Evolutionary conservation across 2,888 invertebrate genomes (phyloP), one percentile per base, ranked within the genome.

Genomic region (Noctua janthe): DNA sequence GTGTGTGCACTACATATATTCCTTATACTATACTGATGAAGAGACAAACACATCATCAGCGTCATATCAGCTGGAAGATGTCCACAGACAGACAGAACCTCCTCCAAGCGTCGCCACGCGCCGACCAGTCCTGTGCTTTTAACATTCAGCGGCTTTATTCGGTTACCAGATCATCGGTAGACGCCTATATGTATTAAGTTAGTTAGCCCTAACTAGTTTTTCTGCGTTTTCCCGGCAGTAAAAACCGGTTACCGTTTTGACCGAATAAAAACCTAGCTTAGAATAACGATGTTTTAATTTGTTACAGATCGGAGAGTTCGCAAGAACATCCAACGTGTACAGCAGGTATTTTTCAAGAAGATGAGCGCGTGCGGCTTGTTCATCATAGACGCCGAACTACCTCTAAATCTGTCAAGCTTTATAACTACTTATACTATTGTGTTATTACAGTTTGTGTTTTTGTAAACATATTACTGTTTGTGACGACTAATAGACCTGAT

Each of bases 291-390:
- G 23, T 10, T 54, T 39, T 39, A 51, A 39, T 35, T 59, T 35
- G 13, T 78, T 78, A 39, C n/a, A 82, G 78, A 51, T 4, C 20
- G 20, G 23, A 39, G 43, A 4, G 5, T 49, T 49, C 72, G 69
- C 69, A 83, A 78, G 49, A 78, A 64, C 17, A 39, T 83, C 5
- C 71, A 74, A 69, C 83, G 78, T 15, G 8, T 69, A 13, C 71
- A 83, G 15, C 54, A 23, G 8, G 51, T 71, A 15, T 49, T 67
- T 7, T 78, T 75, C 56, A 69, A 43, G n/a, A 83, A 83, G 56
- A 56, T 83, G 62, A 78, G 0, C 17, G 74, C 43, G 1, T 83
- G 64, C 2, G 69, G 83, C 17, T 20, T 84, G 47, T 80, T 84
- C 29, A 13, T 23, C 15, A 49, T 83, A 39, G 84, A 80, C n/a